Evolutionary conservation across 2,888 invertebrate genomes (phyloP).

Genomic region (Teleogryllus oceanicus): DNA sequence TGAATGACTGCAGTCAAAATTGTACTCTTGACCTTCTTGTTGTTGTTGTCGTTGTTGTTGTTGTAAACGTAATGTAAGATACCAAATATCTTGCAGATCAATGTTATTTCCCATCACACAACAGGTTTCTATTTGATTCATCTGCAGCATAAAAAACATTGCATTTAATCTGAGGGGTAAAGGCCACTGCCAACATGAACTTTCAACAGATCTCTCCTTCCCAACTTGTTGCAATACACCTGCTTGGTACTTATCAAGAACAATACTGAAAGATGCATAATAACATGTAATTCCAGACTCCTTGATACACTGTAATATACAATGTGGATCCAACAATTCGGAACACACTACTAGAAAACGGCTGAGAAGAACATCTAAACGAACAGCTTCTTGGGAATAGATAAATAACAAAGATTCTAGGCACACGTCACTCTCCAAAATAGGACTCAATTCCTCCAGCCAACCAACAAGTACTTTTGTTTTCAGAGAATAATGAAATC

Average conservation of each 20-base stretch:
- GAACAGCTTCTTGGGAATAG: conserved; percentile 39
- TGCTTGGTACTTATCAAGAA: conserved; percentile 41
- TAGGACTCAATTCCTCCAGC: neutral
- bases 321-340: conserved; percentile 40
- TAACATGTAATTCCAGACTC: conserved; percentile 39
- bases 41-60: conserved; percentile 37
- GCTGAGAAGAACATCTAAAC: conserved; percentile 45
- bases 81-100: conserved; percentile 33
- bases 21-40: conserved; percentile 45
- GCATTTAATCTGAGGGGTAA: conserved; percentile 42
- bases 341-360: conserved; percentile 45
- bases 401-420: conserved; percentile 28
- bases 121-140: conserved; percentile 42
- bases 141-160: conserved; percentile 41
- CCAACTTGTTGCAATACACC: conserved; percentile 41
- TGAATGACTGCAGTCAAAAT: conserved; percentile 19
- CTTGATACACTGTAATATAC: conserved; percentile 40
- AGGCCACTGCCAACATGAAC: conserved; percentile 43
- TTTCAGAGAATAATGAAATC: conserved; percentile 34
- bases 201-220: conserved; percentile 35
- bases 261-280: conserved; percentile 41
- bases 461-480: conserved; percentile 12
- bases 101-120: conserved; percentile 39
- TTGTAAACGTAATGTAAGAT: conserved; percentile 36
- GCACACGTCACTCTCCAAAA: neutral